Base-by-base conservation (phyloP, 1,140 invertebrate genomes). In the Bilobella aurantiaca region DNA sequence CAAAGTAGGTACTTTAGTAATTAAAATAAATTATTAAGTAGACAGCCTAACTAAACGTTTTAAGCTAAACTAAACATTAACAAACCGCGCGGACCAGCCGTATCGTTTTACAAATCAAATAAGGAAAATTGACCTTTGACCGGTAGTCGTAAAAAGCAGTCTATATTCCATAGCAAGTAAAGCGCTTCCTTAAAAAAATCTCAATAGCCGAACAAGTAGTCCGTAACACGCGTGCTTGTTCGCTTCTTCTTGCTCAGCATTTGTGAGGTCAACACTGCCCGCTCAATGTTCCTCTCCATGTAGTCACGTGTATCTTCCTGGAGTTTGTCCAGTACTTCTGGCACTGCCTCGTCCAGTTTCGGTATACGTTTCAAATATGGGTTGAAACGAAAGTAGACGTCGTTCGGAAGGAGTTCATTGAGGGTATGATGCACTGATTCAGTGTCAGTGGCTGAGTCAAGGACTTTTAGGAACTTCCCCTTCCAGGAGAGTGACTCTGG, bases 371-470 rank as follows among this genome's bases (percentile, higher is more conserved):
- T 87, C 34, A 96, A 78, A 72, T 92, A 91, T 0, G 93, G 93
- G 79, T 96, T 96, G 75, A 96, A 89, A 8, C 93, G 83, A 74
- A 85, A 96, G 77, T 97, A 97, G 23, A 83, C 82, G 25, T 85
- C 80, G 0, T 84, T 81, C 18, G 88, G 87, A 18, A 96, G 77
- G 47, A 95, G 77, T 76, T 95, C 91, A 72, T 86, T 87, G 62
- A 96, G 75, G 53, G 88, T 85, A 46, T 84, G 84, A 75, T 96
- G 92, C 12, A 91, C 86, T 71, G 82, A 87, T 84, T 93, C 89
- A 25, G 89, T 91, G 75, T 92, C 91, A 34, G 92, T 94, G 3
- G 93, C 92, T 76, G 88, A 91, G 70, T 93, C 90, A 28, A 95
- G 78, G 58, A 94, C 87, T 77, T 87, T 90, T 61, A 84, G 81